Conservation (phyloP, 2,113 vertebrate genomes). For the Sturnira hondurensis region DNA sequence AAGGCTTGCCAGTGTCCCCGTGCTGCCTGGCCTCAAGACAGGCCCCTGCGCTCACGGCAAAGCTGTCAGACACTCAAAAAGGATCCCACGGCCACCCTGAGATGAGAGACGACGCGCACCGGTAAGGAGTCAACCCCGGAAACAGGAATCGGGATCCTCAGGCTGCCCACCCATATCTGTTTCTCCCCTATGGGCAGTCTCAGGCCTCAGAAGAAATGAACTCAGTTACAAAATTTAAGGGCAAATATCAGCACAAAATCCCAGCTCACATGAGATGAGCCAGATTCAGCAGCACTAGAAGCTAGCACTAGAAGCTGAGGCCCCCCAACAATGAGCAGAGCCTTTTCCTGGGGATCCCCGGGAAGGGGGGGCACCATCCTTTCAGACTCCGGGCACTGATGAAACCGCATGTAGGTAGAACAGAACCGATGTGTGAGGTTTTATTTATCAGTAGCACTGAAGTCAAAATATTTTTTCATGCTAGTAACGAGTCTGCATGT, state of each 20-base stretch:
- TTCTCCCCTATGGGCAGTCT: background rate
- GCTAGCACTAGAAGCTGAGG: background rate
- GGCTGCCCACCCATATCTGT: background rate
- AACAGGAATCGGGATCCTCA: background rate
- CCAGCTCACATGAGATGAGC: background rate
- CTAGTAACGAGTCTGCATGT: background rate
- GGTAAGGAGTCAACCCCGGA: background rate
- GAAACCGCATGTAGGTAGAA: background rate
- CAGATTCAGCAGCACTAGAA: background rate
- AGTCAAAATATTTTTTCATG: background rate
- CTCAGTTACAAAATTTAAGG: background rate
- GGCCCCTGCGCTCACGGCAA: background rate
- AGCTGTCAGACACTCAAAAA: background rate
- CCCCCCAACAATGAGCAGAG: too few relatives aligned
- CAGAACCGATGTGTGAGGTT: background rate
- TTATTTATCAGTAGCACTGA: rapidly evolving
- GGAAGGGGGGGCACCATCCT: background rate
- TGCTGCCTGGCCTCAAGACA: rapidly evolving
- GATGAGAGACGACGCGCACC: background rate
- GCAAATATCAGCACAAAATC: background rate
- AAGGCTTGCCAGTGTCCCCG: rapidly evolving
- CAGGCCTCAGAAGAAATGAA: background rate
- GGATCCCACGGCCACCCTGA: background rate
- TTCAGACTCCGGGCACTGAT: too few relatives aligned
- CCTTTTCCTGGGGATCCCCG: too few relatives aligned